phyloP scores from a whole-genome alignment of 2,113 vertebrate genomes.

The Peromyscus californicus region DNA sequence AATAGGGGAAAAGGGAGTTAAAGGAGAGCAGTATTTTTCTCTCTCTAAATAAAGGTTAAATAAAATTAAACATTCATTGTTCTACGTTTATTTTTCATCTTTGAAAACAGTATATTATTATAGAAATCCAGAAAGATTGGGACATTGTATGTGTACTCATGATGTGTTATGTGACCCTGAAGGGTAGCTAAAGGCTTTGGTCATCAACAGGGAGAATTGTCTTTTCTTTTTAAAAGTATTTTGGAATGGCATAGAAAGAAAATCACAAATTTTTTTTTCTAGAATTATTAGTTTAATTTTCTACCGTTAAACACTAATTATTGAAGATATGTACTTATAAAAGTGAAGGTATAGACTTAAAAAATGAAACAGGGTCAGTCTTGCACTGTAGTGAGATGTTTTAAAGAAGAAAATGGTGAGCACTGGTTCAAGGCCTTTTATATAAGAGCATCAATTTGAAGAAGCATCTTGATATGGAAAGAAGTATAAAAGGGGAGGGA shows the following conservation, averaged over 20 bases:
- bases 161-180: neutral
- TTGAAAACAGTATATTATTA: constrained; percentile 50
- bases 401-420: constrained; percentile 52
- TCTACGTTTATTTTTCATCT: constrained; percentile 36
- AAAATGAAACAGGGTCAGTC: neutral
- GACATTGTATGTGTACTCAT: neutral
- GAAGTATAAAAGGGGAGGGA: neutral
- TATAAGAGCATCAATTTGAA: neutral
- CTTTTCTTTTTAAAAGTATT: constrained; percentile 37
- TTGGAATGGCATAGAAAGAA: constrained; percentile 14
- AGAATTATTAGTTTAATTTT: neutral
- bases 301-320: neutral
- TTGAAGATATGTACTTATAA: neutral
- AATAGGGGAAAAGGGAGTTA: constrained; percentile 23
- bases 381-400: constrained; percentile 40
- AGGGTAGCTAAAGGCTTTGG: constrained; percentile 16
- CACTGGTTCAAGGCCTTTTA: neutral
- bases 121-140: constrained; percentile 16
- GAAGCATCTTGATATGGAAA: constrained; percentile 25
- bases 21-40: constrained; percentile 32
- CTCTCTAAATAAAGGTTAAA: neutral
- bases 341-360: neutral
- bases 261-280: constrained; percentile 10
- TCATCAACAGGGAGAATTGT: neutral
- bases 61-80: constrained; percentile 38